phyloP scores from a whole-genome alignment of 2,888 invertebrate species.

The Hyposoter didymator region DNA sequence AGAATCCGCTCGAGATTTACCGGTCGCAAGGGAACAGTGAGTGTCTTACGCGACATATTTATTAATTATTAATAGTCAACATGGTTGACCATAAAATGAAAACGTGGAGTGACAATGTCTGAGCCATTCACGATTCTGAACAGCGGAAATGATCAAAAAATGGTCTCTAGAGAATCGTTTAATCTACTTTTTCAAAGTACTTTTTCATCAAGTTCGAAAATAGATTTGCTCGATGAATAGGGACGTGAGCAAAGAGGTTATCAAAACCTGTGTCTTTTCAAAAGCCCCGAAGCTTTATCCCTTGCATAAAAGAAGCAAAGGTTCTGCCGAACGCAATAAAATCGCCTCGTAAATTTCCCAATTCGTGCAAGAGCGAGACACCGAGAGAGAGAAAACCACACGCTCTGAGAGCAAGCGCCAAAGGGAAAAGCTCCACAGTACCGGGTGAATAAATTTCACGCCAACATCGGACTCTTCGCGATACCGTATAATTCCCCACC shows the following conservation, averaged over 20 bases:
- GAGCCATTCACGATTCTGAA: not conserved
- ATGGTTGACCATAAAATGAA: not conserved
- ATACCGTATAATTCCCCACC: slow-evolving; percentile 54
- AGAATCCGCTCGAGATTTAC: not conserved
- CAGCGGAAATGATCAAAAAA: not conserved
- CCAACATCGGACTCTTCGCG: slow-evolving; percentile 35
- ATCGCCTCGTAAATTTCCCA: slow-evolving; percentile 75
- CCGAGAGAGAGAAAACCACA: slow-evolving; percentile 5
- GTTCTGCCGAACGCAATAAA: slow-evolving; percentile 74
- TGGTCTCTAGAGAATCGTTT: not conserved
- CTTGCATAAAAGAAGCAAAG: slow-evolving; percentile 53
- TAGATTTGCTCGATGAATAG: not conserved
- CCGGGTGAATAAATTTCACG: slow-evolving; percentile 71
- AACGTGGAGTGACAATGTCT: not conserved
- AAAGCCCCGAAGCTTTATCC: slow-evolving; percentile 29
- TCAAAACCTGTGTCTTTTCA: slow-evolving; percentile 54
- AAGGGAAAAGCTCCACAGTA: slow-evolving; percentile 48
- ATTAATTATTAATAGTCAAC: not conserved
- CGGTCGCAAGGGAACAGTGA: not conserved
- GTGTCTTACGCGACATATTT: not conserved
- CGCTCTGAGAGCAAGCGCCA: slow-evolving; percentile 22
- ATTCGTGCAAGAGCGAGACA: slow-evolving; percentile 65
- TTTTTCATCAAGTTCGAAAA: not conserved
- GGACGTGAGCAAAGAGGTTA: not conserved
- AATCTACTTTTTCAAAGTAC: not conserved